Conservation (phyloP, 2,888 invertebrate genomes). For the Papilio elwesi region DNA sequence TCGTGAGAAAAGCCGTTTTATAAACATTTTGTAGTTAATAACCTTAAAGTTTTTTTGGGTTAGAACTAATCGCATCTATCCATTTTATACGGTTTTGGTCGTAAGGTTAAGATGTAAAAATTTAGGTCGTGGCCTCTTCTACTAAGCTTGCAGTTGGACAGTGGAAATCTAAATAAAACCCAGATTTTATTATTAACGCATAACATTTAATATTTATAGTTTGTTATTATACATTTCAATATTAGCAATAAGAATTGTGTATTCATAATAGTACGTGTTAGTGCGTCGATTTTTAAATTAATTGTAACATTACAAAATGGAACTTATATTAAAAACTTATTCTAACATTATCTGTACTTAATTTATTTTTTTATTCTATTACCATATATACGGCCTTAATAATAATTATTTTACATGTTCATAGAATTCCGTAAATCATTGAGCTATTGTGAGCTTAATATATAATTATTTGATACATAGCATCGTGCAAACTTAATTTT, state of each 20-base stretch:
- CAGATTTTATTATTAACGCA: slow-evolving; percentile 86
- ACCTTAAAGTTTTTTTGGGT: too few relatives aligned
- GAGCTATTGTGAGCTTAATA: slow-evolving; percentile 75
- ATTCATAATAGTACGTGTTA: slow-evolving; percentile 80
- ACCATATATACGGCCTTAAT: slow-evolving; percentile 52
- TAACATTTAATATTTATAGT: slow-evolving; percentile 87
- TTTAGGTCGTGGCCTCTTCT: too few relatives aligned
- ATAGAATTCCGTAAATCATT: slow-evolving; percentile 73
- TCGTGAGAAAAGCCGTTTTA: too few relatives aligned
- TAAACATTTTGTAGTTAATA: too few relatives aligned
- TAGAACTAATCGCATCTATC: too few relatives aligned
- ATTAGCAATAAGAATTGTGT: slow-evolving; percentile 83
- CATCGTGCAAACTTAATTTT: slow-evolving; percentile 72
- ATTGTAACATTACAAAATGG: slow-evolving; percentile 82
- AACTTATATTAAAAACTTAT: slow-evolving; percentile 66
- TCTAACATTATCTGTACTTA: slow-evolving; percentile 62
- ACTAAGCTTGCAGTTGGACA: neutral
- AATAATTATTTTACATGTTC: slow-evolving; percentile 71
- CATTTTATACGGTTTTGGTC: too few relatives aligned
- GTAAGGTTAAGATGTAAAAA: too few relatives aligned
- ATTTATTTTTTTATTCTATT: slow-evolving; percentile 42
- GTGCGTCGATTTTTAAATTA: slow-evolving; percentile 79
- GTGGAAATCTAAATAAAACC: slow-evolving; percentile 62
- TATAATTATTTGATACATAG: slow-evolving; percentile 52
- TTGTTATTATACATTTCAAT: slow-evolving; percentile 85